Base-by-base conservation (phyloP, 2,113 vertebrate genomes). In the Platichthys flesus region DNA sequence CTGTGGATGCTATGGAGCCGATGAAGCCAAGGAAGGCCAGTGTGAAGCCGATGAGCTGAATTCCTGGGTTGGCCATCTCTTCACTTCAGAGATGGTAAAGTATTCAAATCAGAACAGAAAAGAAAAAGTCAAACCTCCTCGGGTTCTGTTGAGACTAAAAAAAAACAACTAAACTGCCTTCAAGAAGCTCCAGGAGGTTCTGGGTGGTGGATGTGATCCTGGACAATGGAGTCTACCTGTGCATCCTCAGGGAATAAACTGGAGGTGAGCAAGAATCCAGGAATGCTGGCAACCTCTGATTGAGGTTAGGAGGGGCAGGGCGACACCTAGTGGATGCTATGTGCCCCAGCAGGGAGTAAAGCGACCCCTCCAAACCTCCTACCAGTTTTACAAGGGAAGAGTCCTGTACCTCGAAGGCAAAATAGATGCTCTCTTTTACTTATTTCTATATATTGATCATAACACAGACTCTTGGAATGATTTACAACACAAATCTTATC, bases 11-110 rank as follows among this genome's bases (percentile, higher is more conserved):
- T 58, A 99, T 95, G 35, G 94, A 71, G 18, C 96, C 97, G 0
- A 98, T 83, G 85, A 97, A 95, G 74, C 97, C 98, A 31, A 98
- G 15, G 73, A 96, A 95, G 62, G 95, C 96, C 89, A 99, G 83
- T 55, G 91, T 62, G 84, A 97, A 96, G 70, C 98, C 97, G 35
- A 98, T 84, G 2, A 98, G 89, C 83, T 99, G 98, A 15, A 98
- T 78, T 18, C 96, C 97, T n/a, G 92, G 85, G 24, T 96, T 97
- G 81, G 97, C 97, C 98, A 98, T 94, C 0, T 18, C 69, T 67
- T 18, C 37, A 49, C 10, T 28, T 26, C 6, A 57, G 5, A 26
- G 42, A 4, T 45, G 2, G 23, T 0, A 21, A 51, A 71, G 31
- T 1, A 10, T 40, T 40, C 37, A 40, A 40, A 40, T 40, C 37